Percentiles rank a stretch among this genome's conserved stretches.
phyloP scores from a whole-genome alignment of 2,113 vertebrate species.

The Pangasianodon hypophthalmus region DNA sequence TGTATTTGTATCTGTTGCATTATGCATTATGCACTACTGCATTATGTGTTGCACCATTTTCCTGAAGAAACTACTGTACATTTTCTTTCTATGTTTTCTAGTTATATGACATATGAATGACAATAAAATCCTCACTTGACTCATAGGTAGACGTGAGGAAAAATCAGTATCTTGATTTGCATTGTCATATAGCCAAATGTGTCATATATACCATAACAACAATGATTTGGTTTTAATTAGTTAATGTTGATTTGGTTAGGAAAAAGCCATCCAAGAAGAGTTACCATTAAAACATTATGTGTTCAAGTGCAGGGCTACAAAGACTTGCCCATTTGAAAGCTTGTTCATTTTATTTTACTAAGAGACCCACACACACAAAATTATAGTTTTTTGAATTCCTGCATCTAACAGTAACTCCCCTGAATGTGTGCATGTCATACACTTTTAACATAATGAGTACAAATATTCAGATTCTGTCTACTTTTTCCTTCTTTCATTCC shows the following conservation, averaged over 20 bases:
- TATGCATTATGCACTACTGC: not conserved
- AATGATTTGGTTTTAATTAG: not conserved
- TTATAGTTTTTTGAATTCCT: not conserved
- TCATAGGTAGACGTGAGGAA: not conserved
- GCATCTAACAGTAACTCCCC: not conserved
- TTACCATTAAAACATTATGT: not conserved
- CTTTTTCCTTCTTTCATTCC: slow-evolving; percentile 18
- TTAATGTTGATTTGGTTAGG: not conserved
- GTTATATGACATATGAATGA: not conserved
- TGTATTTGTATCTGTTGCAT: not conserved
- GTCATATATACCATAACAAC: not conserved
- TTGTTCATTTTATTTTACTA: not conserved
- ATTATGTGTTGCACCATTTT: not conserved
- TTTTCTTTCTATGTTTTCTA: not conserved
- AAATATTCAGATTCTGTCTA: slow-evolving; percentile 21
- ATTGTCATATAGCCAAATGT: not conserved
- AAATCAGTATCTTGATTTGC: not conserved
- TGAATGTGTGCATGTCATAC: not conserved
- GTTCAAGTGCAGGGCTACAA: not conserved
- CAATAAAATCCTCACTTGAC: not conserved
- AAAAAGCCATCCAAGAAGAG: not conserved
- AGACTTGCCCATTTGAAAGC: not conserved
- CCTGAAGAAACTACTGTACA: not conserved
- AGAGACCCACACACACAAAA: not conserved
- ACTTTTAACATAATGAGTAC: slow-evolving; percentile 4